These are phyloP conservation scores for Hippocampus barbouri DNA, from an alignment of 2,113 vertebrate genomes.

Conservation along the genomic window DNA sequence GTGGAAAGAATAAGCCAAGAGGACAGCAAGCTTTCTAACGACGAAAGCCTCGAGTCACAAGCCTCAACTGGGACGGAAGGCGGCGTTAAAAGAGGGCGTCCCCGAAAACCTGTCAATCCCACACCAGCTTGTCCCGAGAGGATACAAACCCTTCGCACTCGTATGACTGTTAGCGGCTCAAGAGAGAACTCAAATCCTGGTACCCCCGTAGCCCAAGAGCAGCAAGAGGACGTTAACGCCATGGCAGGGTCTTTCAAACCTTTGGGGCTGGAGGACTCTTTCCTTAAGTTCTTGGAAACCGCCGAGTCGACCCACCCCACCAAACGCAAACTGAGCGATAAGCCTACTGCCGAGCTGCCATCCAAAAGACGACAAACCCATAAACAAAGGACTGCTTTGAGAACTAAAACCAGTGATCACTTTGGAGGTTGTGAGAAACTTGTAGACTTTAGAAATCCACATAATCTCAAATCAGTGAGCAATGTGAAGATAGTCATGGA, in stretches of 20 bases:
- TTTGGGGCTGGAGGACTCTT: slow-evolving; percentile 89
- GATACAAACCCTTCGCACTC: slow-evolving; percentile 64
- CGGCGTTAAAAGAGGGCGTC: slow-evolving; percentile 76
- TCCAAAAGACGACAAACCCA: slow-evolving; percentile 65
- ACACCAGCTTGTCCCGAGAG: slow-evolving; percentile 66
- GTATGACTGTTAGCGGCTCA: slow-evolving; percentile 61
- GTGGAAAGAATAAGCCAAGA: slow-evolving; percentile 45
- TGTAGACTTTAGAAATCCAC: slow-evolving; percentile 87
- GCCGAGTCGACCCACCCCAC: slow-evolving; percentile 82
- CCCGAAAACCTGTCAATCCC: slow-evolving; percentile 76
- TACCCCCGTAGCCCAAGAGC: slow-evolving; percentile 70
- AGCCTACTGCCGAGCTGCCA: slow-evolving; percentile 52
- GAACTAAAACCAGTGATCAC: slow-evolving; percentile 50
- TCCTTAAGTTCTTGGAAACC: slow-evolving; percentile 88
- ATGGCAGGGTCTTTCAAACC: slow-evolving; percentile 87
- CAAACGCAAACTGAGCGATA: slow-evolving; percentile 79
- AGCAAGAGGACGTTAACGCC: slow-evolving; percentile 72
- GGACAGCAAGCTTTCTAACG: slow-evolving; percentile 50
- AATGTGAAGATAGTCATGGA: slow-evolving; percentile 95
- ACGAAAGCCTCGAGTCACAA: slow-evolving; percentile 59
- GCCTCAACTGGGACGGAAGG: slow-evolving; percentile 48
- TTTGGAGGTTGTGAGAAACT: slow-evolving; percentile 73
- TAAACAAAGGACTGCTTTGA: slow-evolving; percentile 50
- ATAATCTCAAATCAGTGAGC: slow-evolving; percentile 80
- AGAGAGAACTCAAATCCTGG: slow-evolving; percentile 78